Percentiles rank a stretch among this genome's conserved stretches.
These are phyloP conservation scores for Drosophila miranda DNA, from an alignment of 1,140 invertebrate genomes.

Conservation along the genomic window DNA sequence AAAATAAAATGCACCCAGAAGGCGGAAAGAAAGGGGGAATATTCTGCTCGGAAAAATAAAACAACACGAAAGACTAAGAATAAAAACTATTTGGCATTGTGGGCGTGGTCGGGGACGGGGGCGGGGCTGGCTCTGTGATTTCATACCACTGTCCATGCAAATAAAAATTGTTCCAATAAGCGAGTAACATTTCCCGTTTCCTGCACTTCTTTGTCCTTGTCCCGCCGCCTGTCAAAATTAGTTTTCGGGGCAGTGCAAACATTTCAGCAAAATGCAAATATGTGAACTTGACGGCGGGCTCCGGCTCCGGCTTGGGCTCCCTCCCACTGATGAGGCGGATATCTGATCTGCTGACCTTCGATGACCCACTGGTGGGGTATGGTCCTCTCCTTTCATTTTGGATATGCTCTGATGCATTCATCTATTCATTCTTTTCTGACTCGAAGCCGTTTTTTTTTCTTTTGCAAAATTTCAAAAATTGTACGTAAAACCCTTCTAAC, in stretches of 20 bases:
- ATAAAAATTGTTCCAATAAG: conserved; percentile 47
- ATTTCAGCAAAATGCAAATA: conserved; percentile 49
- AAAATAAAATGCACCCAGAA: conserved; percentile 55
- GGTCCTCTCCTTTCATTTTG: no score
- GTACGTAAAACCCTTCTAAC: no score
- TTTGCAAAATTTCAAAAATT: no score
- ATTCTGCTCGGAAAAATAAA: background rate
- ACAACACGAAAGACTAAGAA: conserved; percentile 19
- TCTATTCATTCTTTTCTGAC: no score
- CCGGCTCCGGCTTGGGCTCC: no score
- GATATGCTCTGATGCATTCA: no score
- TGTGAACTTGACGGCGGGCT: background rate
- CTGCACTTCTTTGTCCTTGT: conserved; percentile 2
- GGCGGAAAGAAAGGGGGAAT: background rate
- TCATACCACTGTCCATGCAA: conserved; percentile 12
- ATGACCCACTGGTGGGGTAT: conserved; percentile 6
- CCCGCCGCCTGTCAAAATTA: conserved; percentile 45
- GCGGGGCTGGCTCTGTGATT: conserved; percentile 8
- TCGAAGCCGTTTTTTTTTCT: no score
- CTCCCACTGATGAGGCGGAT: no score
- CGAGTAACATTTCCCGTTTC: conserved; percentile 1
- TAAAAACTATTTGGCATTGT: conserved; percentile 58
- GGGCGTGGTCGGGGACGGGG: conserved; percentile 5
- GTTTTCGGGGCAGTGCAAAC: conserved; percentile 44
- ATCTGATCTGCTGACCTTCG: conserved; percentile 25